Evolutionary conservation across 2,113 vertebrate genomes (phyloP), one percentile per base, ranked within the genome.

Genomic region (Pygoscelis adeliae): DNA sequence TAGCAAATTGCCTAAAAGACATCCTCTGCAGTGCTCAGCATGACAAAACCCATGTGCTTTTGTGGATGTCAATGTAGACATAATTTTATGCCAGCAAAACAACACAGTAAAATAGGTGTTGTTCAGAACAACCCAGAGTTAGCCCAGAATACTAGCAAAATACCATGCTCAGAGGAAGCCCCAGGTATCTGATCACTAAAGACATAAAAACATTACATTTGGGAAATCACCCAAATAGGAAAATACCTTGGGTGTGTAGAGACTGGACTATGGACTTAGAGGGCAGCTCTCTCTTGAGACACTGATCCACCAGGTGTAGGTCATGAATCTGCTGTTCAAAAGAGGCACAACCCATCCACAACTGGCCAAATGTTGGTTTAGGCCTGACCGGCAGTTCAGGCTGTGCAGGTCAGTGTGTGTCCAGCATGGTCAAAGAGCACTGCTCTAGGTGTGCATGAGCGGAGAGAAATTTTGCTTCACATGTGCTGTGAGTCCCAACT

Each of bases 401-500:
- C 46, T 67, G 12, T 22, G 38, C 2, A 2, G 16, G 30, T 47
- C 34, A 29, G n/a, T 2, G 15, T 38, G 50, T 42, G 19, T 49
- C 34, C 71, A 62, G 73, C 15, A 4, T 12, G 22, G n/a, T 13
- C 58, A 46, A 49, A 70, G 44, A 91, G 15, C 53, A 13, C 69
- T 40, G 27, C n/a, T 65, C 22, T 15, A 26, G 21, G 49, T 61
- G 19, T 2, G 3, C 5, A 1, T 9, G 15, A 52, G 11, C 29
- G 59, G n/a, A 40, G 52, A 5, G 59, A 34, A n/a, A 36, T 82
- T 59, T 46, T 21, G 2, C 14, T 79, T 63, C 15, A 4, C 1
- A 0, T 12, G 9, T n/a, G 21, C 38, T 1, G 1, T 0, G 14
- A 56, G 49, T 49, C 30, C 3, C 15, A 49, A 2, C 44, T 52